A percentile compares a stretch with the other conserved stretches of the same genome.
These are phyloP conservation scores for Arenaria interpres DNA, from an alignment of 2,113 vertebrate species.

Conservation along the genomic window DNA sequence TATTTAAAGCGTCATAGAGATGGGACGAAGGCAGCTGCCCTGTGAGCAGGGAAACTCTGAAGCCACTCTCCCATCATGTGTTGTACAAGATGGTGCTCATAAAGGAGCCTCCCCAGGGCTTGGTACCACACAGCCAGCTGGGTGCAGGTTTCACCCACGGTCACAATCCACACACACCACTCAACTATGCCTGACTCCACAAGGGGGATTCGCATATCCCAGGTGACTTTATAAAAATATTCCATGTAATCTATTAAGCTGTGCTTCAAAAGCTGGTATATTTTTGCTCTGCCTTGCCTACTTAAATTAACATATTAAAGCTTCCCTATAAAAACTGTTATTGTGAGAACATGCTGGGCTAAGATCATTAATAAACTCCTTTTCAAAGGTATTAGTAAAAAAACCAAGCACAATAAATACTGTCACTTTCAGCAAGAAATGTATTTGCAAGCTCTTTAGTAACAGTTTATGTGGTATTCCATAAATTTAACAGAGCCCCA, in stretches of 20 bases:
- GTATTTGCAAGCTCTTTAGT: not conserved
- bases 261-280: not conserved
- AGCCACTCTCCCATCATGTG: not conserved
- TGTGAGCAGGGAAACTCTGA: not conserved
- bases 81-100: not conserved
- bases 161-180: not conserved
- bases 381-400: not conserved
- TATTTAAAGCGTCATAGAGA: not conserved
- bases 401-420: not conserved
- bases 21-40: not conserved
- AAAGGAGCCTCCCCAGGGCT: not conserved
- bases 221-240: not conserved
- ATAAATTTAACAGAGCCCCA: not conserved
- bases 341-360: not conserved
- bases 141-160: not conserved
- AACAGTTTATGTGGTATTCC: not conserved
- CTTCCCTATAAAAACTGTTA: not conserved
- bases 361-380: not conserved
- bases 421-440: not conserved
- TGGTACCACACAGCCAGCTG: not conserved
- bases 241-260: not conserved
- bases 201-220: accelerated
- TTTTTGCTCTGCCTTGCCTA: not conserved
- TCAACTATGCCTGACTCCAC: not conserved
- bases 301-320: not conserved